These are phyloP conservation scores for Xylophagus ater DNA, from an alignment of 2,888 invertebrate genomes.

Conservation along the genomic window DNA sequence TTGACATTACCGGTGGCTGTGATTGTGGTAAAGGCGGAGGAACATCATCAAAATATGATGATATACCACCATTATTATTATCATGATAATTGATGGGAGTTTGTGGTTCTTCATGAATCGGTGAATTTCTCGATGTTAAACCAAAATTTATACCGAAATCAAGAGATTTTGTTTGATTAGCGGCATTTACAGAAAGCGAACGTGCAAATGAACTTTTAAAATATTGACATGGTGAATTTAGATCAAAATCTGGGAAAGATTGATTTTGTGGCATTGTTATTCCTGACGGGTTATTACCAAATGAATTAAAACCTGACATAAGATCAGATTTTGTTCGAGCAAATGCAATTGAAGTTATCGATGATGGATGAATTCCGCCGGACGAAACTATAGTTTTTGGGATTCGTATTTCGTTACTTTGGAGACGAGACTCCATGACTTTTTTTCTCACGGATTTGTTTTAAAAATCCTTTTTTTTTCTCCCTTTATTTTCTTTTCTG, in stretches of 20 bases:
- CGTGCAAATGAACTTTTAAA: slow-evolving; percentile 47
- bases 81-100: not conserved
- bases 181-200: slow-evolving; percentile 38
- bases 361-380: not conserved
- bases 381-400: slow-evolving; percentile 13
- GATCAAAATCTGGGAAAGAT: slow-evolving; percentile 38
- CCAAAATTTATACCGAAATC: slow-evolving; percentile 29
- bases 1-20: slow-evolving; percentile 7
- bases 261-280: too few species aligned
- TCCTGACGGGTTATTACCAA: too few species aligned
- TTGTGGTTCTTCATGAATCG: slow-evolving; percentile 10
- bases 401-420: slow-evolving; percentile 19
- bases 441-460: not conserved
- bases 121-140: slow-evolving; percentile 9
- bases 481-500: too few species aligned
- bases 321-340: not conserved
- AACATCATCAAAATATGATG: slow-evolving; percentile 5
- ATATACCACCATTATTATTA: not conserved
- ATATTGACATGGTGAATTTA: slow-evolving; percentile 37
- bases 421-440: slow-evolving; percentile 18
- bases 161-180: slow-evolving; percentile 35
- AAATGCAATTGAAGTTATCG: not conserved
- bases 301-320: too few species aligned
- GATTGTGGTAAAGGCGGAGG: slow-evolving; percentile 11
- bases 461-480: too few species aligned